Evolutionary conservation across 2,888 invertebrate genomes (phyloP).

Genomic region (Sicus ferrugineus): DNA sequence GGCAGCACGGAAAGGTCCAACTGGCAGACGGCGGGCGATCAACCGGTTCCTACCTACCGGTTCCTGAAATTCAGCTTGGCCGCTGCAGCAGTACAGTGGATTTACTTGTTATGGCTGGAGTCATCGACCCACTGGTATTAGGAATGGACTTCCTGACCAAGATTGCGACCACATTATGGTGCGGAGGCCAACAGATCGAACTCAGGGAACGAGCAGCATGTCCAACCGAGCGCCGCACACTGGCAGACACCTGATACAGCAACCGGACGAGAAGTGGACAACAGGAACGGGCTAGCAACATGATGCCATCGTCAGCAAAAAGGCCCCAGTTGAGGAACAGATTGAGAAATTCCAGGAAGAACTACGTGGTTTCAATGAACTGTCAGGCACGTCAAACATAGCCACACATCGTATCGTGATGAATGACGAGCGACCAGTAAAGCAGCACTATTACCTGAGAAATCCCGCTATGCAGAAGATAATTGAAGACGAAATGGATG

Average conservation of each 20-base stretch:
- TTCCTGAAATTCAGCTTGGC: not conserved
- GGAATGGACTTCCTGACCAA: not conserved
- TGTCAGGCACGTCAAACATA: not conserved
- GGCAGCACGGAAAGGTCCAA: not conserved
- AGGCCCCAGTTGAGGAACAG: not conserved
- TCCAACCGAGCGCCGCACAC: no score
- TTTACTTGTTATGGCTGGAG: not conserved
- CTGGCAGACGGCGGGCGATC: not conserved
- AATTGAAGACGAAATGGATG: not conserved
- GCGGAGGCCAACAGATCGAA: not conserved
- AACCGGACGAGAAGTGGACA: not conserved
- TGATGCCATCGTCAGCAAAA: not conserved
- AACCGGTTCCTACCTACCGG: not conserved
- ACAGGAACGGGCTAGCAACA: not conserved
- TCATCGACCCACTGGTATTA: not conserved
- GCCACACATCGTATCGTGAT: not conserved
- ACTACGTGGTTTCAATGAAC: not conserved
- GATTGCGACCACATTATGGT: not conserved
- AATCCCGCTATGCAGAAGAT: constrained; percentile 1
- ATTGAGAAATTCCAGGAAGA: not conserved
- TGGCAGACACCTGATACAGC: not conserved
- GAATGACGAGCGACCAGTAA: not conserved
- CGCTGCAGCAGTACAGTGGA: not conserved
- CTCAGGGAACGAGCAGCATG: not conserved
- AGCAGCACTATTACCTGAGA: not conserved